A percentile compares a stretch with the other conserved stretches of the same genome.
Conservation (phyloP, 2,113 vertebrate genomes). For the Sinocyclocheilus anophthalmus region DNA sequence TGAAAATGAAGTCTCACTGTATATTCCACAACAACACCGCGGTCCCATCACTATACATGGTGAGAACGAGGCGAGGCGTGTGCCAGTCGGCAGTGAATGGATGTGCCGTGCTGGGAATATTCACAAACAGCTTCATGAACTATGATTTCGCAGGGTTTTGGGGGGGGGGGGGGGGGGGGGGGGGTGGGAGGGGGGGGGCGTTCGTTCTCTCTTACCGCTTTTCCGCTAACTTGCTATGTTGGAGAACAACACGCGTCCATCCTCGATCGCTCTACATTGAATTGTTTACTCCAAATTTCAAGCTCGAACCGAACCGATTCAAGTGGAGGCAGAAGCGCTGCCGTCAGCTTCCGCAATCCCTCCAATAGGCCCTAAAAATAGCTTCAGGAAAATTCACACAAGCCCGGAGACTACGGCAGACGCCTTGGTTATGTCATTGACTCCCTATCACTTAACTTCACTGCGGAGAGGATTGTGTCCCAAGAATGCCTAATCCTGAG, state of each 20-base stretch:
- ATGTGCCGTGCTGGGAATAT: constrained; percentile 9
- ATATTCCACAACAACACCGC: not conserved
- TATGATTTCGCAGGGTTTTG: not conserved
- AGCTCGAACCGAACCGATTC: constrained; percentile 31
- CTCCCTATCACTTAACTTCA: constrained; percentile 53
- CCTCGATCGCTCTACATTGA: constrained; percentile 14
- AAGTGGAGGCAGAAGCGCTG: constrained; percentile 58
- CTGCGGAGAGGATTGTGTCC: constrained; percentile 54
- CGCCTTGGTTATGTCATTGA: constrained; percentile 72
- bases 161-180: too few relatives aligned
- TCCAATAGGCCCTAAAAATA: constrained; percentile 72
- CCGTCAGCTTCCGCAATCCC: constrained; percentile 66
- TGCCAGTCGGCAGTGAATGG: not conserved
- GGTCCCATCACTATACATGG: not conserved
- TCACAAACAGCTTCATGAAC: not conserved
- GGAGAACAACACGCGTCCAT: not conserved
- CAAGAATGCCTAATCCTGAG: constrained; percentile 13
- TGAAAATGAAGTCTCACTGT: not conserved
- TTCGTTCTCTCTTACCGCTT: not conserved
- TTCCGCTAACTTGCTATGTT: not conserved
- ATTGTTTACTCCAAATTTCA: not conserved
- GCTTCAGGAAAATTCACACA: constrained; percentile 65
- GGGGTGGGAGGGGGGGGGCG: too few relatives aligned
- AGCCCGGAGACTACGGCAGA: constrained; percentile 70
- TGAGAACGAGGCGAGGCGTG: not conserved